phyloP scores from a whole-genome alignment of 2,797 vertebrate genomes.

The Pygocentrus nattereri region DNA sequence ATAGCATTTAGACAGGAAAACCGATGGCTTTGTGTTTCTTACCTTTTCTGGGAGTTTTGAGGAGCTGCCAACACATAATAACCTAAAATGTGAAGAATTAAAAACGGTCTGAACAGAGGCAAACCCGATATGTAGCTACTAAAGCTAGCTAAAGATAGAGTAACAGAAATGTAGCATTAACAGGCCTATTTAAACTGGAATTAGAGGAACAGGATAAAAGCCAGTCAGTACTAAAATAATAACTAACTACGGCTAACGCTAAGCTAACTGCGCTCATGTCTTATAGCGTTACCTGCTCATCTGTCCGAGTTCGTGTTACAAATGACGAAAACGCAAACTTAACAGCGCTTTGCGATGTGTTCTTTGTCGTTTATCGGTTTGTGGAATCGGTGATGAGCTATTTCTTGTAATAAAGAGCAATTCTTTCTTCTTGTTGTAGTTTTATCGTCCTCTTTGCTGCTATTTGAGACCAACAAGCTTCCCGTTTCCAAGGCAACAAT shows the following conservation, averaged over 20 bases:
- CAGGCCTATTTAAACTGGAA: neutral
- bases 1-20: neutral
- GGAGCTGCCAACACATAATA: slow-evolving; percentile 49
- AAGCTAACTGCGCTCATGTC: neutral
- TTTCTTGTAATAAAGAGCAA: neutral
- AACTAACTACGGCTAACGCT: too few relatives aligned
- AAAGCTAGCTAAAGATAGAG: neutral
- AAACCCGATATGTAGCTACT: neutral
- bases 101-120: neutral
- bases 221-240: neutral
- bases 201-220: neutral
- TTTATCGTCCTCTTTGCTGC: neutral
- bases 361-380: neutral
- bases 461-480: neutral
- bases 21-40: neutral
- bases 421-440: neutral
- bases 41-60: slow-evolving; percentile 42
- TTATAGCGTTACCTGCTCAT: slow-evolving; percentile 44
- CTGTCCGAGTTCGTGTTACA: neutral
- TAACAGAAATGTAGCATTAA: neutral
- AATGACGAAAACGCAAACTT: neutral
- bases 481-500: slow-evolving; percentile 39
- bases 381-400: neutral
- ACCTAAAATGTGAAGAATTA: slow-evolving; percentile 1
- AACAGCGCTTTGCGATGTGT: neutral